Conservation (phyloP, 1,140 invertebrate genomes). For the Centruroides vittatus region DNA sequence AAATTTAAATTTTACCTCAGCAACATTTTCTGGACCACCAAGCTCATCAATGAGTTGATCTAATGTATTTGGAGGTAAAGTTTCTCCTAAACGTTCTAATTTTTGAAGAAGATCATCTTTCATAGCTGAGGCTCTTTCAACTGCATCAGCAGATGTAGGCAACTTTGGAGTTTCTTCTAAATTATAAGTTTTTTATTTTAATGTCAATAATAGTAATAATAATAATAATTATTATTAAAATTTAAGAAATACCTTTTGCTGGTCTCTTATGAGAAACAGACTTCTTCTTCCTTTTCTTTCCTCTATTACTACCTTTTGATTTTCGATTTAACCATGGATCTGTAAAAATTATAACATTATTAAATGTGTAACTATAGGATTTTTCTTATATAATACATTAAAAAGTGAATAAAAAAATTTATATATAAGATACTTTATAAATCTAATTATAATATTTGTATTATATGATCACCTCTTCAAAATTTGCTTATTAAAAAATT, state of each 20-base stretch:
- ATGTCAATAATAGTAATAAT: background rate
- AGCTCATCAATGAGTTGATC: slow-evolving; percentile 97
- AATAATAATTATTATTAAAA: too few species aligned
- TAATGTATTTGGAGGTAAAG: slow-evolving; percentile 90
- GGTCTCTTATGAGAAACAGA: slow-evolving; percentile 51
- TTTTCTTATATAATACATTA: too few species aligned
- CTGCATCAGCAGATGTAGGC: slow-evolving; percentile 41
- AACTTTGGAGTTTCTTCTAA: slow-evolving; percentile 19
- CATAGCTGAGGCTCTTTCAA: slow-evolving; percentile 75
- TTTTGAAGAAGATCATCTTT: slow-evolving; percentile 76
- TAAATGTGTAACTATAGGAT: too few species aligned
- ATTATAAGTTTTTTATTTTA: slow-evolving; percentile 18
- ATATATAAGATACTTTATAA: too few species aligned
- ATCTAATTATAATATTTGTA: too few species aligned
- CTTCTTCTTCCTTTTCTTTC: slow-evolving; percentile 36
- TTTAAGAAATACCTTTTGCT: too few species aligned
- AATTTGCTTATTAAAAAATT: too few species aligned
- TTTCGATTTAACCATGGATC: slow-evolving; percentile 18
- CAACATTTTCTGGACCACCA: slow-evolving; percentile 93
- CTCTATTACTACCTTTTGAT: slow-evolving; percentile 32
- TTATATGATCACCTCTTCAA: too few species aligned
- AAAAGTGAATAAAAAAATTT: too few species aligned
- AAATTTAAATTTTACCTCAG: slow-evolving; percentile 40
- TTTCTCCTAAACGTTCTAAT: slow-evolving; percentile 74
- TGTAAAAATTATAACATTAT: background rate